Evolutionary conservation across 2,888 invertebrate genomes (phyloP).

Genomic region (Aleiodes alternator): DNA sequence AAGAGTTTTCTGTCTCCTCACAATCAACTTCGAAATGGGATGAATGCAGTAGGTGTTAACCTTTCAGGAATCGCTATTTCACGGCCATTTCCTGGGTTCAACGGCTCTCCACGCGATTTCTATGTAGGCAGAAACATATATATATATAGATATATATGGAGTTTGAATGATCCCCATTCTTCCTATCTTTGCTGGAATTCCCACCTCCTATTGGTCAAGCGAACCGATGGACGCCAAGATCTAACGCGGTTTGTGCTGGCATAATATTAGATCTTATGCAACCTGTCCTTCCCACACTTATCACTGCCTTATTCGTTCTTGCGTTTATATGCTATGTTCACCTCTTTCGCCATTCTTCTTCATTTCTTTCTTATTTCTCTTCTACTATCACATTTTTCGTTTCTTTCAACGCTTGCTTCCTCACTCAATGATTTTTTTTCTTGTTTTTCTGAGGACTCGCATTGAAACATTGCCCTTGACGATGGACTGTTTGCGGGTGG

Average conservation of each 20-base stretch:
- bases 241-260: conserved; percentile 70
- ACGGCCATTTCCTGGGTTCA: conserved; percentile 73
- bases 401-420: conserved; percentile 38
- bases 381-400: conserved; percentile 24
- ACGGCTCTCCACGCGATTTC: conserved; percentile 68
- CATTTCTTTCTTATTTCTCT: conserved; percentile 27
- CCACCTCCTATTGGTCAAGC: conserved; percentile 45
- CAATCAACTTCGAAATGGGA: conserved; percentile 40
- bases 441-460: conserved; percentile 4
- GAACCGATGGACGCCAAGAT: conserved; percentile 57
- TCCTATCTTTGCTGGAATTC: conserved; percentile 17
- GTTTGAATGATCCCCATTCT: conserved; percentile 60
- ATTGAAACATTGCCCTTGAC: conserved; percentile 45
- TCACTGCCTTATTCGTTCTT: conserved; percentile 66
- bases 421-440: conserved; percentile 37
- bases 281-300: conserved; percentile 75
- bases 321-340: conserved; percentile 44
- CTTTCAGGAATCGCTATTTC: conserved; percentile 72
- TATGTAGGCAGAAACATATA: conserved; percentile 65
- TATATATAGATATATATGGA: conserved; percentile 47
- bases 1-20: conserved; percentile 30
- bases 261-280: conserved; percentile 74
- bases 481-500: conserved; percentile 53
- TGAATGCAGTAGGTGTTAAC: conserved; percentile 64
- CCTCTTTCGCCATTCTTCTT: conserved; percentile 48